Conservation (phyloP, 1,140 invertebrate species). For the Coelopa frigida region DNA sequence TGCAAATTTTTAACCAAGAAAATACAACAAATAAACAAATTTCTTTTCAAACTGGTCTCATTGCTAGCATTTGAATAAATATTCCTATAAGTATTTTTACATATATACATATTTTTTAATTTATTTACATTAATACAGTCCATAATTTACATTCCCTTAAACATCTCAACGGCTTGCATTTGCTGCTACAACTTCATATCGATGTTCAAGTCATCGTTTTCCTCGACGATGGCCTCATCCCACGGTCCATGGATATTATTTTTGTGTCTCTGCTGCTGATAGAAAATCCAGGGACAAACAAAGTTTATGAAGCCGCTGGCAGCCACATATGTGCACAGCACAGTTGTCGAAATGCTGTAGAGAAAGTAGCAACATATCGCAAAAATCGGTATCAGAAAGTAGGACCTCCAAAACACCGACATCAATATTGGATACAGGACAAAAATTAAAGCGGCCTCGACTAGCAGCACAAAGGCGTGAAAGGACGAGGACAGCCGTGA, state of each 20-base stretch:
- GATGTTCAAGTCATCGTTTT: slow-evolving; percentile 43
- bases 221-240: slow-evolving; percentile 79
- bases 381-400: slow-evolving; percentile 33
- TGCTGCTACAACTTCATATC: slow-evolving; percentile 37
- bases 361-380: slow-evolving; percentile 42
- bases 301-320: slow-evolving; percentile 60
- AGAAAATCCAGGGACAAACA: slow-evolving; percentile 73
- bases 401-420: slow-evolving; percentile 48
- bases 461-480: slow-evolving; percentile 82
- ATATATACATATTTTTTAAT: too few relatives aligned
- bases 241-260: slow-evolving; percentile 93
- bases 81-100: too few relatives aligned
- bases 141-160: too few relatives aligned
- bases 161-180: too few relatives aligned
- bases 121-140: too few relatives aligned
- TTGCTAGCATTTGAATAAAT: too few relatives aligned
- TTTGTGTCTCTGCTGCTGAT: slow-evolving; percentile 76
- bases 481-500: slow-evolving; percentile 77
- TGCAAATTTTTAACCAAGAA: too few relatives aligned
- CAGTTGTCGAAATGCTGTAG: slow-evolving; percentile 50
- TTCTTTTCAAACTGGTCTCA: too few relatives aligned
- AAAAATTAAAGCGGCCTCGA: slow-evolving; percentile 79
- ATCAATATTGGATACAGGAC: slow-evolving; percentile 79
- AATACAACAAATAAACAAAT: too few relatives aligned
- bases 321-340: slow-evolving; percentile 55